Evolutionary conservation across 2,797 vertebrate genomes (phyloP).

Genomic region (Gallinago solitaria): DNA sequence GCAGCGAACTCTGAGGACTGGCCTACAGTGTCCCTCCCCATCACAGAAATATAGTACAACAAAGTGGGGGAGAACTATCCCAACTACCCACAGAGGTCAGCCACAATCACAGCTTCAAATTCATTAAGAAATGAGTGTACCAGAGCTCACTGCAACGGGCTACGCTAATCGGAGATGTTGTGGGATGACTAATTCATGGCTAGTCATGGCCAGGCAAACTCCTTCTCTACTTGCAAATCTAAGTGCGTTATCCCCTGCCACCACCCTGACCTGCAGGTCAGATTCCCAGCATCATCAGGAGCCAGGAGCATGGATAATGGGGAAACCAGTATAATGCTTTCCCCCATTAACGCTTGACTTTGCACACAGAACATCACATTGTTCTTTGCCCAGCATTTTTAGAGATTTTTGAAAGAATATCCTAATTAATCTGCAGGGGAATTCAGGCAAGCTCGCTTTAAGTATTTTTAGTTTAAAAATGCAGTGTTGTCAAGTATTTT

Average conservation of each 20-base stretch:
- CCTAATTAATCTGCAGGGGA: constrained; percentile 52
- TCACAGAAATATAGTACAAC: accelerated
- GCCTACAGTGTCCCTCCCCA: accelerated
- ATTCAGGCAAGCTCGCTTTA: constrained; percentile 47
- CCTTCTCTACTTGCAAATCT: background rate
- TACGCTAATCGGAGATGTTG: background rate
- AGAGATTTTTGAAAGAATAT: constrained; percentile 41
- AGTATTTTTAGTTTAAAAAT: constrained; percentile 59
- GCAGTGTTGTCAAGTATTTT: constrained; percentile 32
- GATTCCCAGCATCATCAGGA: background rate
- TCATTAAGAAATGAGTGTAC: background rate
- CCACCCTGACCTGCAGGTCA: background rate
- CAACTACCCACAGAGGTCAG: background rate
- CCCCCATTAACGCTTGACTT: background rate
- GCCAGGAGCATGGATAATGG: background rate
- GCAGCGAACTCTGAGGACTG: background rate
- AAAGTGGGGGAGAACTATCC: background rate
- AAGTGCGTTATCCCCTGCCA: background rate
- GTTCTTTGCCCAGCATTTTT: background rate
- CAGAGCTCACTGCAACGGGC: background rate
- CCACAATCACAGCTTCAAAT: background rate
- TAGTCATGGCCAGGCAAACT: background rate
- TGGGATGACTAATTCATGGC: background rate
- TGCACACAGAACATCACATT: background rate
- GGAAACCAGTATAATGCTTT: background rate